Evolutionary conservation across 2,797 vertebrate species (phyloP).

Genomic region (Taeniopygia guttata): DNA sequence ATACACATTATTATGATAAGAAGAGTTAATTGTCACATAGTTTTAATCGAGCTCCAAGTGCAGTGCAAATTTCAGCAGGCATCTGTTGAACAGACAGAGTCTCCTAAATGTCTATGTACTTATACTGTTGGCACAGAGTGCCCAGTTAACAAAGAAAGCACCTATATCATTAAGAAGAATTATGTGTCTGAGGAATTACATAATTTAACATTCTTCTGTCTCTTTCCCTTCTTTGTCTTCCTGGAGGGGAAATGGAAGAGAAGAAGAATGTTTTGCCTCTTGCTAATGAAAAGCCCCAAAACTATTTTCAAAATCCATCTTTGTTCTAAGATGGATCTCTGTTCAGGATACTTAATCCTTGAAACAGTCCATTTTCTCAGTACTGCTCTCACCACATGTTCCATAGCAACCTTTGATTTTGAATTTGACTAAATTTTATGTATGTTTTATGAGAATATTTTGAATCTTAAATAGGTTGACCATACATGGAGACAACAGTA

Average conservation of each 20-base stretch:
- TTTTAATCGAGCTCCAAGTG: background rate
- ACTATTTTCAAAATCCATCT: background rate
- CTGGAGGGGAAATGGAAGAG: background rate
- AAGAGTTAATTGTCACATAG: background rate
- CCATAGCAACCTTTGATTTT: background rate
- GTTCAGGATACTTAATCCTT: background rate
- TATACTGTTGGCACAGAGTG: background rate
- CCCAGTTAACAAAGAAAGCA: background rate
- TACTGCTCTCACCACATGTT: background rate
- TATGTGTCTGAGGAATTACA: background rate
- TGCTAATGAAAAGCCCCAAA: background rate
- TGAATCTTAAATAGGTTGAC: background rate
- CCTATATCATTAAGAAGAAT: background rate
- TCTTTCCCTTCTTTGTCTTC: background rate
- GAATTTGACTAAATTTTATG: background rate
- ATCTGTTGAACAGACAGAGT: background rate
- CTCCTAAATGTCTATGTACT: background rate
- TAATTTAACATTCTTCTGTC: background rate
- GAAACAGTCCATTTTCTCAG: background rate
- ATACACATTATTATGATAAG: background rate
- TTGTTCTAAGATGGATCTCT: background rate
- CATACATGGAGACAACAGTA: background rate
- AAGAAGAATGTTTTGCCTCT: background rate
- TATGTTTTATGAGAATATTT: background rate
- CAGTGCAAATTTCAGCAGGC: constrained; percentile 19